Percentiles rank a stretch among this genome's conserved stretches.
Conservation (phyloP, 2,888 invertebrate species). For the Pterobdella sp. region DNA sequence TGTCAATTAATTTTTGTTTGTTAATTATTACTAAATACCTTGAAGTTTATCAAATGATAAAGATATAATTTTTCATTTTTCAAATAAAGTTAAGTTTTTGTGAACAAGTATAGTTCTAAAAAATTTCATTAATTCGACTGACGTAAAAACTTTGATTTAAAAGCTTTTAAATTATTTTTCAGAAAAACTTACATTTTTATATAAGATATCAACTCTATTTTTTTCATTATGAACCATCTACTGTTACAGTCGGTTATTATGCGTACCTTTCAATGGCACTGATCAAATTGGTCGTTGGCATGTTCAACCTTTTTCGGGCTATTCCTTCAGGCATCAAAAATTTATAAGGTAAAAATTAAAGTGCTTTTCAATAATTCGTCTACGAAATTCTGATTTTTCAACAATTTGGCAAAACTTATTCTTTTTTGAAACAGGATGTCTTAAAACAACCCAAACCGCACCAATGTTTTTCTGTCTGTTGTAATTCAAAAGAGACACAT, state of each 20-base stretch:
- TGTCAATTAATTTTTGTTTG: neutral
- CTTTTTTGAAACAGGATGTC: neutral
- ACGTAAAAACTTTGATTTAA: too few relatives aligned
- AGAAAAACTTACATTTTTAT: too few relatives aligned
- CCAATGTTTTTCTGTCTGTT: conserved; percentile 20
- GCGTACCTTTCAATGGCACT: conserved; percentile 22
- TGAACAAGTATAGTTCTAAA: neutral
- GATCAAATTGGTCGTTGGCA: neutral
- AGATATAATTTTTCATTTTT: neutral
- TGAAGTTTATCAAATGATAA: conserved; percentile 3
- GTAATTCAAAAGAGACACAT: neutral
- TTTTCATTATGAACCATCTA: too few relatives aligned
- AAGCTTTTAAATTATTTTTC: too few relatives aligned
- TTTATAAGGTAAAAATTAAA: neutral
- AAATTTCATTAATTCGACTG: neutral
- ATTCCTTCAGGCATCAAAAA: conserved; percentile 14
- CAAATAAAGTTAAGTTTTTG: neutral
- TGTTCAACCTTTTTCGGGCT: conserved; percentile 17
- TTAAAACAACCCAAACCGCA: neutral
- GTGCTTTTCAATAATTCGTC: neutral
- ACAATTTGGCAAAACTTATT: too few relatives aligned
- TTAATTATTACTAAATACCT: conserved; percentile 7
- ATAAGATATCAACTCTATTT: too few relatives aligned
- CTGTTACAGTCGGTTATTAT: too few relatives aligned
- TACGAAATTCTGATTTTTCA: neutral